Conservation (phyloP, 2,797 vertebrate species). For the Masticophis lateralis region DNA sequence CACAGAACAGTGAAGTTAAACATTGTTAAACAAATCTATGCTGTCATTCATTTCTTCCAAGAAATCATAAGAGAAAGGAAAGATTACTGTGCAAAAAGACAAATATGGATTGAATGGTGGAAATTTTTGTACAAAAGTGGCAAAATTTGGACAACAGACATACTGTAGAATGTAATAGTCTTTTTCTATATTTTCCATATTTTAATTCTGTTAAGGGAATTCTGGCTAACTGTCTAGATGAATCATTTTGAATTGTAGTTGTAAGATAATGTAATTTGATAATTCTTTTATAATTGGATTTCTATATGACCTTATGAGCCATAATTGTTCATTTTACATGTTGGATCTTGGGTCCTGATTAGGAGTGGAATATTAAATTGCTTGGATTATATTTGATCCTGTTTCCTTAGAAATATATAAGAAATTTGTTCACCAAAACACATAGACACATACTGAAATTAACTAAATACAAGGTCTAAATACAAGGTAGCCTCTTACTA, state of each 20-base stretch:
- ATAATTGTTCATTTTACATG: background rate
- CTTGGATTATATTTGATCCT: background rate
- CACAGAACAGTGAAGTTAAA: background rate
- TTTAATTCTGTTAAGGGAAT: background rate
- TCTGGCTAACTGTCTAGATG: background rate
- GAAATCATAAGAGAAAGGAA: background rate
- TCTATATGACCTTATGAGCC: background rate
- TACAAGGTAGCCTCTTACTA: background rate
- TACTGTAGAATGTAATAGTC: background rate
- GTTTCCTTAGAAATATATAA: background rate
- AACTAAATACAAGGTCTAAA: background rate
- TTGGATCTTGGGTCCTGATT: background rate
- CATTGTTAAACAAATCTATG: background rate
- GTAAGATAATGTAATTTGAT: background rate
- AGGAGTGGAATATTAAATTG: background rate
- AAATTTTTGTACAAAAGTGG: background rate
- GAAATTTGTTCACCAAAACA: background rate
- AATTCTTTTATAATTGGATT: background rate
- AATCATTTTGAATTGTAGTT: background rate
- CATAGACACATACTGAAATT: background rate
- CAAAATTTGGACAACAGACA: background rate
- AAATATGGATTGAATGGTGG: background rate
- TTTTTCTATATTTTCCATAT: background rate
- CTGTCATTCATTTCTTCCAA: background rate
- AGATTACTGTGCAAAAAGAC: background rate